Percentiles rank a stretch among this genome's conserved stretches.
Evolutionary conservation across 2,797 vertebrate species (phyloP).

Genomic region (Gymnocypris eckloni): DNA sequence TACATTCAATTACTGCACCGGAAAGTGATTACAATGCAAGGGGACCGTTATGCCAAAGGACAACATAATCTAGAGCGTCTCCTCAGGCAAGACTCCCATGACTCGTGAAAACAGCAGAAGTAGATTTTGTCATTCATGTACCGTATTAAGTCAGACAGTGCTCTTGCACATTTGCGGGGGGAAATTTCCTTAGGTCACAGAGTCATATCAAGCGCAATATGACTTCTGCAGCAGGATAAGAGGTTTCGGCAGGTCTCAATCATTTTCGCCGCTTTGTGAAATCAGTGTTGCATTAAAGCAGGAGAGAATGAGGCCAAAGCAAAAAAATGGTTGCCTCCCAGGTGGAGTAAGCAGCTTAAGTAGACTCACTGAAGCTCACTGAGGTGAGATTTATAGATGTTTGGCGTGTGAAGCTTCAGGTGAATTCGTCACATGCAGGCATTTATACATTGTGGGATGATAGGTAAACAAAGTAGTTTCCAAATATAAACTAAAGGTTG

Average conservation of each 20-base stretch:
- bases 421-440: slow-evolving; percentile 3
- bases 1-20: slow-evolving; percentile 17
- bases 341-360: slow-evolving; percentile 16
- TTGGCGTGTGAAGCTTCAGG: slow-evolving; percentile 2
- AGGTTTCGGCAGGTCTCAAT: too few relatives aligned
- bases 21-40: slow-evolving; percentile 33
- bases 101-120: slow-evolving; percentile 16
- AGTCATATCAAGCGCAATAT: too few relatives aligned
- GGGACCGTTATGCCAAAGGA: slow-evolving; percentile 11
- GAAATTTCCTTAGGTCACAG: slow-evolving; percentile 27
- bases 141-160: slow-evolving; percentile 32
- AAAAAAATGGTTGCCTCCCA: slow-evolving; percentile 31
- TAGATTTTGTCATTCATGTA: slow-evolving; percentile 11
- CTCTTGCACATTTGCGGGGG: slow-evolving; percentile 25
- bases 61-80: not conserved
- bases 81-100: slow-evolving; percentile 12
- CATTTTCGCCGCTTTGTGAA: too few relatives aligned
- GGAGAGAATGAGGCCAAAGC: too few relatives aligned
- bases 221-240: too few relatives aligned
- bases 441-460: slow-evolving; percentile 6
- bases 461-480: not conserved
- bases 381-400: slow-evolving; percentile 24
- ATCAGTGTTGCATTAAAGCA: too few relatives aligned
- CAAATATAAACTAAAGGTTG: not conserved
- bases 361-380: slow-evolving; percentile 19